phyloP scores from a whole-genome alignment of 2,888 invertebrate species.

The Lasius platythorax region DNA sequence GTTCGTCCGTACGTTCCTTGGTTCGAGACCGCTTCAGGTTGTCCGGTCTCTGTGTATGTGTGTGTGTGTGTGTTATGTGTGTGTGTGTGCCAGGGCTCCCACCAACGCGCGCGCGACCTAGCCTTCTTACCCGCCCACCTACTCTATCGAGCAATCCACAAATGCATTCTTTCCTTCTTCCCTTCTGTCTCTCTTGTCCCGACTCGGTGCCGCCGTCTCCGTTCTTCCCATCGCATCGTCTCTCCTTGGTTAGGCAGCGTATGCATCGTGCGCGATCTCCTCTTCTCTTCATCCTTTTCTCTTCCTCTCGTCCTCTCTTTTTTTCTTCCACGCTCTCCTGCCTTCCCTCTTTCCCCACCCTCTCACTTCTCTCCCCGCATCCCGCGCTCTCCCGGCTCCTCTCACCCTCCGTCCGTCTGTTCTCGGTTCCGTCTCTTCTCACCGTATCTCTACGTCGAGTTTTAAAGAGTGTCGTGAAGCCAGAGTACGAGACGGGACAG shows the following conservation, averaged over 20 bases:
- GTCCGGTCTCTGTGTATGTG: slow-evolving; percentile 65
- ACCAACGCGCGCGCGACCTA: slow-evolving; percentile 69
- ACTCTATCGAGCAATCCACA: slow-evolving; percentile 78
- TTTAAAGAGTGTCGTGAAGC: slow-evolving; percentile 61
- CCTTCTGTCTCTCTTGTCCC: slow-evolving; percentile 59
- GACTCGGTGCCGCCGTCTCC: slow-evolving; percentile 41
- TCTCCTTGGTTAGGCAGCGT: slow-evolving; percentile 31
- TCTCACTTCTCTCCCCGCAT: slow-evolving; percentile 6
- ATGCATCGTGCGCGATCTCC: slow-evolving; percentile 50
- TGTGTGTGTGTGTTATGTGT: too few species aligned
- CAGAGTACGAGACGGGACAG: slow-evolving; percentile 57
- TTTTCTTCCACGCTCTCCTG: slow-evolving; percentile 34
- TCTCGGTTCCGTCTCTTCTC: slow-evolving; percentile 50
- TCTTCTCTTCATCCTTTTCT: slow-evolving; percentile 49
- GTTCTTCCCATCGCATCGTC: slow-evolving; percentile 43
- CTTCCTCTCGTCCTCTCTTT: slow-evolving; percentile 45
- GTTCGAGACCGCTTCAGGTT: slow-evolving; percentile 65
- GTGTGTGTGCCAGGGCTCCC: slow-evolving; percentile 70
- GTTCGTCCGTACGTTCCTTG: slow-evolving; percentile 54
- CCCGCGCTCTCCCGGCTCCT: slow-evolving; percentile 47
- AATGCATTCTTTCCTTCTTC: slow-evolving; percentile 78
- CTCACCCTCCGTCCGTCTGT: slow-evolving; percentile 12
- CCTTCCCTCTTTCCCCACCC: slow-evolving; percentile 17
- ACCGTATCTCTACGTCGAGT: slow-evolving; percentile 55
- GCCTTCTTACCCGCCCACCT: slow-evolving; percentile 76